phyloP scores from a whole-genome alignment of 2,797 vertebrate species.

The Peromyscus melanophrys region DNA sequence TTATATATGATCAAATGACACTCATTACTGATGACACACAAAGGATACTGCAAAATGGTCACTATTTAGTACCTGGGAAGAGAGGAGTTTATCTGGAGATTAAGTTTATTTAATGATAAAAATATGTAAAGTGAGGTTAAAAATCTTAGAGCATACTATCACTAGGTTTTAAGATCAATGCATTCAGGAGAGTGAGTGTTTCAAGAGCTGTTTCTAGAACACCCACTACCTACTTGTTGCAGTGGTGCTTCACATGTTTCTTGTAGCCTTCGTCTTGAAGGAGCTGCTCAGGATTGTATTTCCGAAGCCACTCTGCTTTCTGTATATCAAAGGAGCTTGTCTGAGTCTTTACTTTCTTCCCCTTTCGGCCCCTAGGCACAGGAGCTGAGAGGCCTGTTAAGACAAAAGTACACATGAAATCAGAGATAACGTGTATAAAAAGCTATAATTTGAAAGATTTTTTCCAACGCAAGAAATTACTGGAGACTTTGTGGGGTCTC shows the following conservation, averaged over 20 bases:
- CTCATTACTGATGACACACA: conserved; percentile 40
- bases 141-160: not conserved
- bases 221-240: conserved; percentile 96
- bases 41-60: conserved; percentile 36
- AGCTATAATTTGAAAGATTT: conserved; percentile 15
- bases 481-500: conserved; percentile 34
- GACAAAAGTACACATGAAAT: conserved; percentile 49
- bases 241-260: conserved; percentile 99
- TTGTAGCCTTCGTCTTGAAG: conserved; percentile 99
- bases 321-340: conserved; percentile 99
- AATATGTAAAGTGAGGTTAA: conserved; percentile 8
- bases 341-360: conserved; percentile 98
- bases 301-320: conserved; percentile 99
- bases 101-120: conserved; percentile 49
- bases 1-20: conserved; percentile 49
- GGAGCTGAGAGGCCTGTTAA: conserved; percentile 96
- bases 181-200: conserved; percentile 49
- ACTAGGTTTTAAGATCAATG: not conserved
- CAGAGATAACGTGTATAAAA: not conserved
- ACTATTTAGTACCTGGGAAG: conserved; percentile 30
- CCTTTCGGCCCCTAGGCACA: conserved; percentile 98
- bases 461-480: conserved; percentile 49
- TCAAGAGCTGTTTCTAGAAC: not conserved
- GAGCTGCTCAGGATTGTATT: conserved; percentile 98
- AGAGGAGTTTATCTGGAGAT: conserved; percentile 31